These are phyloP conservation scores for Salvelinus fontinalis DNA, from an alignment of 2,113 vertebrate genomes.

Conservation along the genomic window DNA sequence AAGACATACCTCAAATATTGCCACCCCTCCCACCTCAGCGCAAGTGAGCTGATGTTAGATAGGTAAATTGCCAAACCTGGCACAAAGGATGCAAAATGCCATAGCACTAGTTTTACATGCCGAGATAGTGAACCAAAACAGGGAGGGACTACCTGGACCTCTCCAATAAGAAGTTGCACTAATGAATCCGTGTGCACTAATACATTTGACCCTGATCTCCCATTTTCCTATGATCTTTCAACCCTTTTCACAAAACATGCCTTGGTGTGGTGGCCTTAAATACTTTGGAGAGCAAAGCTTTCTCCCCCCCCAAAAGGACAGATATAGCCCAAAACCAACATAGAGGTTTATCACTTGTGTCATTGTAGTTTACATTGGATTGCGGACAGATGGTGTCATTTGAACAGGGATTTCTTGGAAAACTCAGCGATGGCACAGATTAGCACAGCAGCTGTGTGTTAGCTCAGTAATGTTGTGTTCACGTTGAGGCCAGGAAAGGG, in stretches of 20 bases:
- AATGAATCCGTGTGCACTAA: too few relatives aligned
- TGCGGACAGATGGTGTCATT: slow-evolving; percentile 52
- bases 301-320: slow-evolving; percentile 23
- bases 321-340: slow-evolving; percentile 66
- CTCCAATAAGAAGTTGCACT: too few relatives aligned
- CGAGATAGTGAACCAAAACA: too few relatives aligned
- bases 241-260: slow-evolving; percentile 3
- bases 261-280: slow-evolving; percentile 25
- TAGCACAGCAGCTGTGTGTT: slow-evolving; percentile 23
- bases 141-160: too few relatives aligned
- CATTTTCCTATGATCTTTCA: not conserved
- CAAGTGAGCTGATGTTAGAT: too few relatives aligned
- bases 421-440: slow-evolving; percentile 46
- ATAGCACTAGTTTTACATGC: too few relatives aligned
- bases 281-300: slow-evolving; percentile 28
- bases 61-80: too few relatives aligned
- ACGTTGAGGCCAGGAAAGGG: slow-evolving; percentile 1
- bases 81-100: too few relatives aligned
- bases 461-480: slow-evolving; percentile 8
- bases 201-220: not conserved
- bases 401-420: slow-evolving; percentile 67
- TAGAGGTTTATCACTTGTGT: slow-evolving; percentile 60
- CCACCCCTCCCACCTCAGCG: too few relatives aligned
- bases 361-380: slow-evolving; percentile 58
- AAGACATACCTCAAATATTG: too few relatives aligned